Conservation (phyloP, 92 coral and sea anemone genomes). For the Phenganax subtilis region DNA sequence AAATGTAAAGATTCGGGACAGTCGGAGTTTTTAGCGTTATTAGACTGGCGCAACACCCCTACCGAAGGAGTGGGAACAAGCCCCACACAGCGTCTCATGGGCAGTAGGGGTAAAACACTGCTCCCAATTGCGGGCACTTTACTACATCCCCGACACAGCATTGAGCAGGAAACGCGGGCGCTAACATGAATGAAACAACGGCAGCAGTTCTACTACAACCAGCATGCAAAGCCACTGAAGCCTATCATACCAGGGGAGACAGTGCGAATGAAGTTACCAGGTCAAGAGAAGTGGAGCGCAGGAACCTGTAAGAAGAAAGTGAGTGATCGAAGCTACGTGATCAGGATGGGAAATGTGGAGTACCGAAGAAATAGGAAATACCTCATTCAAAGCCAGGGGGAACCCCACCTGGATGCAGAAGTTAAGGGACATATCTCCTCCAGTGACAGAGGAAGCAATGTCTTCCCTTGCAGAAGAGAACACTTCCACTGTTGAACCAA, state of each 20-base stretch:
- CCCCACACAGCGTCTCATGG: slow-evolving; percentile 49
- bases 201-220: slow-evolving; percentile 43
- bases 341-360: slow-evolving; percentile 18
- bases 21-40: slow-evolving; percentile 37
- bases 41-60: slow-evolving; percentile 51
- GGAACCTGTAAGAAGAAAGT: slow-evolving; percentile 38
- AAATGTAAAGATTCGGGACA: slow-evolving; percentile 47
- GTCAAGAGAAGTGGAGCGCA: slow-evolving; percentile 43
- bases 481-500: too few relatives aligned
- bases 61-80: slow-evolving; percentile 49
- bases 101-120: slow-evolving; percentile 47
- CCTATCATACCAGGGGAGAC: slow-evolving; percentile 36
- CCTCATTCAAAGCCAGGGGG: background rate
- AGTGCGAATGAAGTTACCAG: slow-evolving; percentile 47
- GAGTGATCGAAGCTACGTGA: slow-evolving; percentile 39
- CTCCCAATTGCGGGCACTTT: slow-evolving; percentile 50
- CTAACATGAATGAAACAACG: slow-evolving; percentile 40
- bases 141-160: slow-evolving; percentile 44
- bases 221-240: slow-evolving; percentile 35
- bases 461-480: too few relatives aligned
- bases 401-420: too few relatives aligned
- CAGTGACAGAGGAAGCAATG: too few relatives aligned
- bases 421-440: too few relatives aligned
- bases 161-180: slow-evolving; percentile 37
- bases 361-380: slow-evolving; percentile 45